A percentile compares a stretch with the other conserved stretches of the same genome.
These are phyloP conservation scores for Oncorhynchus clarkii DNA, from an alignment of 2,113 vertebrate species.

Conservation along the genomic window DNA sequence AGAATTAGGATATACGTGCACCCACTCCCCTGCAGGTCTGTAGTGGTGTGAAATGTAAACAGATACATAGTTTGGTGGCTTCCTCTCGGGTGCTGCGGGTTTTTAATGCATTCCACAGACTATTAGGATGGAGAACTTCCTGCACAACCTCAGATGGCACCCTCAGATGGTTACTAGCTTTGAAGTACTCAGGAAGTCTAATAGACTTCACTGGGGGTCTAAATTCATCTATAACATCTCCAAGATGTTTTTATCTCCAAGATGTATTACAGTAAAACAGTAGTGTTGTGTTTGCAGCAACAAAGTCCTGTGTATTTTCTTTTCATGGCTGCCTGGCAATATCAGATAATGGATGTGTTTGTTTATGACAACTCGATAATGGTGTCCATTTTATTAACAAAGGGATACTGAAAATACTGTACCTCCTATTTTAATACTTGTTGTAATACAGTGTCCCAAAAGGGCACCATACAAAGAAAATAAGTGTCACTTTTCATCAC, in stretches of 20 bases:
- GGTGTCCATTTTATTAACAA: not conserved
- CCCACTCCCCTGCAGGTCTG: constrained; percentile 10
- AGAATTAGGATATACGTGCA: not conserved
- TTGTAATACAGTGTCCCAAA: not conserved
- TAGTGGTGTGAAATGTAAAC: constrained; percentile 9
- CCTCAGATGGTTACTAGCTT: constrained; percentile 28
- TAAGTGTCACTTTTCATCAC: not conserved
- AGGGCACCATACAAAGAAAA: not conserved
- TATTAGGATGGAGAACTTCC: constrained; percentile 42
- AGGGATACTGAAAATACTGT: not conserved
- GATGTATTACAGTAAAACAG: no score
- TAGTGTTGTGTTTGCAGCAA: no score
- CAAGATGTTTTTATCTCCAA: not conserved
- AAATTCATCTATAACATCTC: not conserved
- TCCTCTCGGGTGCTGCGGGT: constrained; percentile 36
- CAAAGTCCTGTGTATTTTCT: no score
- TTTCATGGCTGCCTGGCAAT: no score
- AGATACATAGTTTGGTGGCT: constrained; percentile 20
- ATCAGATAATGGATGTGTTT: no score
- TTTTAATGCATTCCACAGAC: constrained; percentile 47
- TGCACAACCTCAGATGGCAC: constrained; percentile 20
- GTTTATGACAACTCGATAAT: no score
- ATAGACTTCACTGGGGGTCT: not conserved
- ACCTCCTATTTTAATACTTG: not conserved
- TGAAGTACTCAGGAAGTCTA: constrained; percentile 33